A percentile compares a stretch with the other conserved stretches of the same genome.
phyloP scores from a whole-genome alignment of 2,888 invertebrate genomes.

The Creontiades dilutus region DNA sequence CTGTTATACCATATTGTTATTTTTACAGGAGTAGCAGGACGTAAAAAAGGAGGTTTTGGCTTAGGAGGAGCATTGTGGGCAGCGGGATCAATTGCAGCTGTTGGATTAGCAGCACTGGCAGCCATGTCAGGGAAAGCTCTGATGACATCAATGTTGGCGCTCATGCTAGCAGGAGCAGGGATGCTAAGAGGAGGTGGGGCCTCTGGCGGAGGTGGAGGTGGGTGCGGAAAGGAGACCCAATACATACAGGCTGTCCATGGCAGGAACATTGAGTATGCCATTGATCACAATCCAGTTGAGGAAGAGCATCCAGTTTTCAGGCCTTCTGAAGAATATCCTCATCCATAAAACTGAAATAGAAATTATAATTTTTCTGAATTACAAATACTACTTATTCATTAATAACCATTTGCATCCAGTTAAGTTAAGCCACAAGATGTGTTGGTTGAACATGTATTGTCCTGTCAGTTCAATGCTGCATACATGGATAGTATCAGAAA shows the following conservation, averaged over 20 bases:
- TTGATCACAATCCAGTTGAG: constrained; percentile 24
- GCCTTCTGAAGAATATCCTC: constrained; percentile 49
- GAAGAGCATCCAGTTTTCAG: constrained; percentile 36
- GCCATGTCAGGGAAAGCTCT: constrained; percentile 91
- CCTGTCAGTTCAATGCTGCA: too few relatives aligned
- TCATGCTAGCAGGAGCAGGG: constrained; percentile 87
- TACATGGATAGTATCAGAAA: too few relatives aligned
- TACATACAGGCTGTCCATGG: constrained; percentile 67
- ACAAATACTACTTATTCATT: too few relatives aligned
- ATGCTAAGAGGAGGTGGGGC: constrained; percentile 74
- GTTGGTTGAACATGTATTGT: too few relatives aligned
- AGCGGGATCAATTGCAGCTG: constrained; percentile 86
- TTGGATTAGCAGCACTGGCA: constrained; percentile 90
- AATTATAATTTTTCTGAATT: too few relatives aligned
- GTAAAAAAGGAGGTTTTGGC: constrained; percentile 70
- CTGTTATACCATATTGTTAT: background rate
- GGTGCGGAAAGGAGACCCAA: constrained; percentile 64
- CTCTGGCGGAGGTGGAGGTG: constrained; percentile 70
- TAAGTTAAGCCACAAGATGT: too few relatives aligned
- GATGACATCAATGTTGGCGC: constrained; percentile 89
- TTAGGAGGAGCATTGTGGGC: constrained; percentile 72
- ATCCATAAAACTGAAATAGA: background rate
- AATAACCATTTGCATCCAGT: too few relatives aligned
- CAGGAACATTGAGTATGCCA: constrained; percentile 58
- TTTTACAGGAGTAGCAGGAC: constrained; percentile 65